phyloP scores from a whole-genome alignment of 1,140 invertebrate species.

The Drosophila rufa region DNA sequence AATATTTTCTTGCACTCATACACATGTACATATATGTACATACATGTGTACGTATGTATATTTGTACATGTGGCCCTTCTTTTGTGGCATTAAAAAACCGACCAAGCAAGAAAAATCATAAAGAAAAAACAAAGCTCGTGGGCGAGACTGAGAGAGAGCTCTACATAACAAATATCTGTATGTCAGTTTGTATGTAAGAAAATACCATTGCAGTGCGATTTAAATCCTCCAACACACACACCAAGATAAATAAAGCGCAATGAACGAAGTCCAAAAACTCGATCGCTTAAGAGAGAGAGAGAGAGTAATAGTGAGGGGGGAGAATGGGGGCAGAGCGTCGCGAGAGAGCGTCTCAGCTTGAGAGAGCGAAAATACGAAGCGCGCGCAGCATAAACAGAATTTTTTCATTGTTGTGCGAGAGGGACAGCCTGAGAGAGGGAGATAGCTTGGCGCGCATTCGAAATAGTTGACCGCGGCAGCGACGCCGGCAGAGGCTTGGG shows the following conservation, averaged over 20 bases:
- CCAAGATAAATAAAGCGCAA: conserved; percentile 74
- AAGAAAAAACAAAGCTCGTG: conserved; percentile 60
- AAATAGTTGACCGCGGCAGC: conserved; percentile 63
- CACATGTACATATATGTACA: background rate
- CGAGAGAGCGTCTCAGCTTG: conserved; percentile 28
- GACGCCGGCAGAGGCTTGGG: conserved; percentile 36
- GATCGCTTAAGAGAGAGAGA: conserved; percentile 48
- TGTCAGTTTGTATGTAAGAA: conserved; percentile 1
- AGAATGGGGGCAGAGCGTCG: conserved; percentile 13
- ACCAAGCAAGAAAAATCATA: conserved; percentile 75
- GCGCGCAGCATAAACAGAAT: conserved; percentile 71
- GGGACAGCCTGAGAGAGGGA: conserved; percentile 11
- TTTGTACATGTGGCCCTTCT: conserved; percentile 65
- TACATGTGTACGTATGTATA: conserved; percentile 9
- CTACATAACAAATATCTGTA: conserved; percentile 14
- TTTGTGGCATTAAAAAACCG: conserved; percentile 71
- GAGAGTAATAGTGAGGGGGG: background rate
- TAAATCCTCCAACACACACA: conserved; percentile 73
- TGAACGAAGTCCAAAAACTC: conserved; percentile 77
- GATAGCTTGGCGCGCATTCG: conserved; percentile 73
- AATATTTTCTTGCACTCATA: conserved; percentile 11
- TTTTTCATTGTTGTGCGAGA: conserved; percentile 62
- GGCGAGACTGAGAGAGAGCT: conserved; percentile 48
- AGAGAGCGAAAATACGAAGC: conserved; percentile 36
- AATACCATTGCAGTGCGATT: conserved; percentile 66